These are phyloP conservation scores for Scortum barcoo DNA, from an alignment of 2,113 vertebrate species.

Conservation along the genomic window DNA sequence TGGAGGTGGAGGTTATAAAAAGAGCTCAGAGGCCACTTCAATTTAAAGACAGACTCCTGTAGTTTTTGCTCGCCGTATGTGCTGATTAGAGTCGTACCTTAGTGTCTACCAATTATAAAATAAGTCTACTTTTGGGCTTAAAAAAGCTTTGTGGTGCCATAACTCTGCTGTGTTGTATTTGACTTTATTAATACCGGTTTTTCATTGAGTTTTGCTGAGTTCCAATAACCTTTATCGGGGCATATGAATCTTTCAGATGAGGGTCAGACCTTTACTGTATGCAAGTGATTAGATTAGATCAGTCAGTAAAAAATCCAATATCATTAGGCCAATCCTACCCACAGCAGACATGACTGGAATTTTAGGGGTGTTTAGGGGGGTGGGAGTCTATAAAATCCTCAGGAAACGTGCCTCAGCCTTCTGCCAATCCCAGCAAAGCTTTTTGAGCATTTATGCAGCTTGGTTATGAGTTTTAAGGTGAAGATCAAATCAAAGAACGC, in stretches of 20 bases:
- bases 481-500: slow-evolving; percentile 23
- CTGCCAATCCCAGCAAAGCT: slow-evolving; percentile 7
- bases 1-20: slow-evolving; percentile 36
- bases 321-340: neutral
- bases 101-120: too few relatives aligned
- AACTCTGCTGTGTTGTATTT: neutral
- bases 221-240: neutral
- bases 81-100: neutral
- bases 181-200: neutral
- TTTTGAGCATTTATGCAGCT: neutral
- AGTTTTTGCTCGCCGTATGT: slow-evolving; percentile 6
- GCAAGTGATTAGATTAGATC: slow-evolving; percentile 3
- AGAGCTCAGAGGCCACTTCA: slow-evolving; percentile 27
- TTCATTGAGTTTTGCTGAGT: neutral
- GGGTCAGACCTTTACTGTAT: neutral
- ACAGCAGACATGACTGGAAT: slow-evolving; percentile 9
- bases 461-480: slow-evolving; percentile 12
- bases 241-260: slow-evolving; percentile 8
- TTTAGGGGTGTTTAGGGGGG: too few relatives aligned
- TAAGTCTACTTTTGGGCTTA: neutral
- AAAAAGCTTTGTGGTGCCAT: neutral
- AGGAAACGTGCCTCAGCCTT: neutral
- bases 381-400: neutral
- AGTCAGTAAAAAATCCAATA: slow-evolving; percentile 16
- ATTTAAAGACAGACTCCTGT: slow-evolving; percentile 18